Percentiles rank a stretch among this genome's conserved stretches.
Conservation (phyloP, 2,888 invertebrate genomes). For the Nemotelus nigrinus region DNA sequence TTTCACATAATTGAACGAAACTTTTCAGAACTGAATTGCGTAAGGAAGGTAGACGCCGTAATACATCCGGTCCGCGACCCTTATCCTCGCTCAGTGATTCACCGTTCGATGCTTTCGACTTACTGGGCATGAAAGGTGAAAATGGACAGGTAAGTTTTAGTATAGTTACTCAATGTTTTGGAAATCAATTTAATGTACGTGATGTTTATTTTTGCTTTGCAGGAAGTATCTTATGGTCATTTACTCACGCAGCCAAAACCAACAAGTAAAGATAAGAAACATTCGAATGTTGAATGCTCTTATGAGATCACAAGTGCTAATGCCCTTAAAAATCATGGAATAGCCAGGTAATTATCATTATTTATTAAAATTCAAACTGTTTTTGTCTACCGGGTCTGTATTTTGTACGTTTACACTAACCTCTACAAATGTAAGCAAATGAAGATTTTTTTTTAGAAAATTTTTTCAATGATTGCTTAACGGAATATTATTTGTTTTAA, state of each 20-base stretch:
- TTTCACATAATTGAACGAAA: conserved; percentile 4
- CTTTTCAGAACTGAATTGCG: conserved; percentile 71
- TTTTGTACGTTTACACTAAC: neutral
- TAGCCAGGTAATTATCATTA: conserved; percentile 66
- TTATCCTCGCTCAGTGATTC: conserved; percentile 85
- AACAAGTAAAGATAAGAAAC: conserved; percentile 62
- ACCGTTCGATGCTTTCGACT: conserved; percentile 83
- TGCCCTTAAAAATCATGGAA: conserved; percentile 67
- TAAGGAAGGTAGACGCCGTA: conserved; percentile 80
- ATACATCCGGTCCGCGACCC: conserved; percentile 84
- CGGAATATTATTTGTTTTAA: too few species aligned
- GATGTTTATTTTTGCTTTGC: conserved; percentile 47
- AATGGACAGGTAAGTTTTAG: conserved; percentile 79
- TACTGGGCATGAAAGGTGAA: conserved; percentile 83
- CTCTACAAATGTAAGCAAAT: neutral
- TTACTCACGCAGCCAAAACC: conserved; percentile 80
- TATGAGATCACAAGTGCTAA: conserved; percentile 64
- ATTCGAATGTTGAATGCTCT: conserved; percentile 59
- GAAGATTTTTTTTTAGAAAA: too few species aligned
- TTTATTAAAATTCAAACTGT: neutral
- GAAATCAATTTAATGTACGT: neutral
- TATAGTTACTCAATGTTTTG: neutral
- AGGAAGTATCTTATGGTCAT: conserved; percentile 91
- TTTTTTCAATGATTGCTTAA: too few species aligned
- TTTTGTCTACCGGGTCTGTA: neutral